phyloP scores from a whole-genome alignment of 1,140 invertebrate species.

The Apis laboriosa region DNA sequence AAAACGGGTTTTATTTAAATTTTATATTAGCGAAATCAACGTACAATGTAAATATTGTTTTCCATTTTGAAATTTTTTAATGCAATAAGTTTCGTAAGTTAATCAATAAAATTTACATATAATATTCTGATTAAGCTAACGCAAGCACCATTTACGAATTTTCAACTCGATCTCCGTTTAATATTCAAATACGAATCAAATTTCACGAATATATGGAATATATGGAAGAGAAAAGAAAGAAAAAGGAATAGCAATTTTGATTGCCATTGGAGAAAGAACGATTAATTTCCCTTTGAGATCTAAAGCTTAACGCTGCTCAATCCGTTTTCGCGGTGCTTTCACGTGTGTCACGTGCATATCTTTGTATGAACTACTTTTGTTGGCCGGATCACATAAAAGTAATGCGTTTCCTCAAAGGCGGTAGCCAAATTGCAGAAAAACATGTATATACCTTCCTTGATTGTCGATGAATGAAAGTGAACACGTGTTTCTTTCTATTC shows the following conservation, averaged over 20 bases:
- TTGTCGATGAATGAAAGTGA: constrained; percentile 2
- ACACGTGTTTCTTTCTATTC: neutral
- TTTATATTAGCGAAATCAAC: neutral
- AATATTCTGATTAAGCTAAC: neutral
- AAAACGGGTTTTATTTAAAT: neutral
- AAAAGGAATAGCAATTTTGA: neutral
- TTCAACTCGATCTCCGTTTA: neutral
- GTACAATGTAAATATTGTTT: neutral
- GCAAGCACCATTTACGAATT: neutral
- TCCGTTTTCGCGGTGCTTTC: constrained; percentile 54
- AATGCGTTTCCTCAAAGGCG: constrained; percentile 43
- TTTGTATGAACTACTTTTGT: constrained; percentile 54
- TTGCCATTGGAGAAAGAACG: neutral
- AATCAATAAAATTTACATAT: constrained; percentile 1
- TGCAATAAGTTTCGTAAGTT: neutral
- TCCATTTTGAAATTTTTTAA: too few species aligned
- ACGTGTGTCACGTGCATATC: constrained; percentile 33
- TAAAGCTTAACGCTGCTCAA: constrained; percentile 17
- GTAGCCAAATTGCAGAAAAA: constrained; percentile 63
- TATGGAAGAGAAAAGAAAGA: neutral
- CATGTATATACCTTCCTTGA: neutral
- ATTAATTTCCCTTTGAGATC: constrained; percentile 12
- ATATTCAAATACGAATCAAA: neutral
- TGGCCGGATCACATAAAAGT: constrained; percentile 42
- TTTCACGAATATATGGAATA: neutral